Evolutionary conservation across 1,140 invertebrate genomes (phyloP).

Genomic region (Galleria mellonella): DNA sequence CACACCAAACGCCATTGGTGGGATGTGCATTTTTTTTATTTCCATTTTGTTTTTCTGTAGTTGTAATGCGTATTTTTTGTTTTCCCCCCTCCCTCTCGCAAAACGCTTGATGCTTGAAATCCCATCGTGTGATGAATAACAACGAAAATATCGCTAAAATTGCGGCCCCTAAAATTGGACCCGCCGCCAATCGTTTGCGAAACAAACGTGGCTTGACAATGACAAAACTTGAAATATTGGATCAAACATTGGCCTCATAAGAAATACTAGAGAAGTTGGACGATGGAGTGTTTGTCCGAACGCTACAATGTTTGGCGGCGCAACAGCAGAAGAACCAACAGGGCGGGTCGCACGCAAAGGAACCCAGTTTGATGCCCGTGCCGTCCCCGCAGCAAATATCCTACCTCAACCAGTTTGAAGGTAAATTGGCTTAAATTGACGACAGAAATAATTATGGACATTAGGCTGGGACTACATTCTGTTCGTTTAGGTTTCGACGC

Average conservation of each 20-base stretch:
- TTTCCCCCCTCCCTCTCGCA: conserved; percentile 60
- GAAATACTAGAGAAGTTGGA: conserved; percentile 75
- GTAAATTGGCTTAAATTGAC: conserved; percentile 45
- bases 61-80: conserved; percentile 74
- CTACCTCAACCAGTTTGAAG: conserved; percentile 96
- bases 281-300: conserved; percentile 87
- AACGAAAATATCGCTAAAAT: conserved; percentile 28
- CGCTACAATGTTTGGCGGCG: conserved; percentile 85
- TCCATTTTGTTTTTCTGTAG: conserved; percentile 60
- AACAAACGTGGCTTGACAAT: too few relatives aligned
- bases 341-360: conserved; percentile 75
- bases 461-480: conserved; percentile 7
- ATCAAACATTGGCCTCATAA: conserved; percentile 41
- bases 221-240: conserved; percentile 16
- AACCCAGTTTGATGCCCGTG: conserved; percentile 95
- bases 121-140: conserved; percentile 67
- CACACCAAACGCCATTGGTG: conserved; percentile 5
- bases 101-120: conserved; percentile 72
- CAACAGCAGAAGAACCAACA: conserved; percentile 80
- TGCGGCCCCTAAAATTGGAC: conserved; percentile 15
- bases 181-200: conserved; percentile 4
- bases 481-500: too few relatives aligned
- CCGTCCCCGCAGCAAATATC: conserved; percentile 97
- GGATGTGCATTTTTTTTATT: conserved; percentile 34
- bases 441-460: conserved; percentile 16